Percentiles rank a stretch among this genome's conserved stretches.
Conservation (phyloP, 2,113 vertebrate genomes). For the Charadrius vociferus region DNA sequence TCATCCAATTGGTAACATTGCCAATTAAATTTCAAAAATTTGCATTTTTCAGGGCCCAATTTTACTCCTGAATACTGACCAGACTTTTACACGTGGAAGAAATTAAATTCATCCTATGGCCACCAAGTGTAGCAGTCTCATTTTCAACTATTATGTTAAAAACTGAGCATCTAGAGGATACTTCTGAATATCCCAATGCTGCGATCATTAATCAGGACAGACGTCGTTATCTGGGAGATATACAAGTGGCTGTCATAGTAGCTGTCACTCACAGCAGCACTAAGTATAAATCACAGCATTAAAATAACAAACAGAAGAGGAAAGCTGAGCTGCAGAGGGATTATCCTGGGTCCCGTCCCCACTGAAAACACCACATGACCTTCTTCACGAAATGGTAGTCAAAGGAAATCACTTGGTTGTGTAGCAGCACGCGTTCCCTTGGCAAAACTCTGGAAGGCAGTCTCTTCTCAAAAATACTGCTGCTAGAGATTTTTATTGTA, state of each 20-base stretch:
- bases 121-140: background rate
- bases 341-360: background rate
- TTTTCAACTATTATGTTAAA: background rate
- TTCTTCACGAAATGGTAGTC: background rate
- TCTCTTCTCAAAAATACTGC: background rate
- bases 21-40: background rate
- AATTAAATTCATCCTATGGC: background rate
- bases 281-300: background rate
- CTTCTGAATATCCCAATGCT: background rate
- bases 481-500: background rate
- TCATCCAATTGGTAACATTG: background rate
- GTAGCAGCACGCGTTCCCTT: fast-evolving
- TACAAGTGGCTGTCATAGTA: background rate
- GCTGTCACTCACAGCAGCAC: background rate
- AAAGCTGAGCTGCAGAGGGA: conserved; percentile 3
- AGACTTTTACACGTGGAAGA: background rate
- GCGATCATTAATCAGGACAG: background rate
- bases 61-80: background rate
- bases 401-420: background rate
- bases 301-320: conserved; percentile 7
- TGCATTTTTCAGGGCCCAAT: background rate
- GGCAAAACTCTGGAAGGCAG: background rate
- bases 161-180: background rate
- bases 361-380: background rate
- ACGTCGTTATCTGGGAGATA: fast-evolving